Evolutionary conservation across 2,888 invertebrate genomes (phyloP), one percentile per base, ranked within the genome.

Genomic region (Pterobdella sp.): DNA sequence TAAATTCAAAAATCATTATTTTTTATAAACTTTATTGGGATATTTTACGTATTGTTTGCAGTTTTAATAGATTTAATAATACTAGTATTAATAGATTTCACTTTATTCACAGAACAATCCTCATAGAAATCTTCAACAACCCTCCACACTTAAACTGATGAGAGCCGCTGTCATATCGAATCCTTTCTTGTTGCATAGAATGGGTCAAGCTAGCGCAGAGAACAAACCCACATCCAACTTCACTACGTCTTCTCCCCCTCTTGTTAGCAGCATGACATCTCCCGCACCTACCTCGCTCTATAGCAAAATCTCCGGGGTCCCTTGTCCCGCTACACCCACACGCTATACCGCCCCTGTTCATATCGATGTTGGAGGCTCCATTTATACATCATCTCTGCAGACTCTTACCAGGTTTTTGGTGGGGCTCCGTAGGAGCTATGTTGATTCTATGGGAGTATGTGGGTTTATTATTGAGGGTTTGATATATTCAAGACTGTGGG

Each of bases 321-420:
- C 95, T 0, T 91, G 92, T 79, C 93, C 95, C 26, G 95, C 95
- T 0, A 90, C 91, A 22, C 93, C 94, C 66, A 91, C 93, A 49
- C 88, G 92, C 75, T 93, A 91, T 84, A 94, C 93, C 73, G 95
- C 95, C 1, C 95, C 96, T 0, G 95, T 96, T 0, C 95, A 96
- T 84, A 95, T 96, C 78, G 95, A 96, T 84, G 95, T 96, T 72
- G 95, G 96, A 4, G 95, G 95, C 49, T 93, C 92, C 73, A 95
- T 95, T 80, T 96, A 95, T 85, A 96, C 95, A 0, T 94, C 94
- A 3, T 94, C 94, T 0, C 86, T 96, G 82, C 94, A 95, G 85
- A 96, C 95, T 4, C 88, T 96, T 60, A 95, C 95, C 76, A 90
- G 90, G 93, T 93, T 86, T 88, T 90, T 67, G n/a, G 3, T 35